These are phyloP conservation scores for Plestiodon gilberti DNA, from an alignment of 2,113 vertebrate genomes.

Conservation along the genomic window DNA sequence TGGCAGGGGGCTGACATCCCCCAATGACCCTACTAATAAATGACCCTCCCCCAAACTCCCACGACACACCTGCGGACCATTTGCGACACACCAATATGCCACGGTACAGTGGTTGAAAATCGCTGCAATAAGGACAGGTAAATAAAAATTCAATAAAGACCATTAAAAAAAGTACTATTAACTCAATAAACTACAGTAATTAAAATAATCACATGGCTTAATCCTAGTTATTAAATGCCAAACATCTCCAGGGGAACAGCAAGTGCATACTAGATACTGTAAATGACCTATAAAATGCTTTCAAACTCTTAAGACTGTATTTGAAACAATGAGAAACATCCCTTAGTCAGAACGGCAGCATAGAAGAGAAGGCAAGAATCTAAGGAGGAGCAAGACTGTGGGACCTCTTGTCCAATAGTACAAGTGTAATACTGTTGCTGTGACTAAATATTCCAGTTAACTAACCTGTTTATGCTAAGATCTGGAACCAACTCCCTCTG, in stretches of 20 bases:
- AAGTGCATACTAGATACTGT: not conserved
- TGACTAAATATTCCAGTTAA: conserved; percentile 45
- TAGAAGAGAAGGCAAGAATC: not conserved
- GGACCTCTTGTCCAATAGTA: not conserved
- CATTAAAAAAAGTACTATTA: too few relatives aligned
- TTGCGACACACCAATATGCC: too few relatives aligned
- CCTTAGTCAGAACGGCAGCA: not conserved
- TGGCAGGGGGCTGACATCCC: too few relatives aligned
- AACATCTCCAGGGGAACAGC: not conserved
- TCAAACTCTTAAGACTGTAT: not conserved
- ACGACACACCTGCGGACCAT: too few relatives aligned
- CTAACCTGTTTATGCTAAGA: conserved; percentile 45
- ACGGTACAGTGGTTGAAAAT: too few relatives aligned
- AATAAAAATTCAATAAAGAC: too few relatives aligned
- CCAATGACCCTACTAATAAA: too few relatives aligned
- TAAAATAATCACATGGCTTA: not conserved
- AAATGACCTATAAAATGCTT: not conserved
- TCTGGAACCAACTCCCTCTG: conserved; percentile 36
- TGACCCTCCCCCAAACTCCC: too few relatives aligned
- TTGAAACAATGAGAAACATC: not conserved
- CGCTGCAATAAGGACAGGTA: too few relatives aligned
- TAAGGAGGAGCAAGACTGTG: not conserved
- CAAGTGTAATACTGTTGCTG: not conserved
- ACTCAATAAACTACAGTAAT: too few relatives aligned
- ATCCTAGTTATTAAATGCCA: not conserved